Conservation (phyloP, 2,888 invertebrate genomes). For the Xestia ashworthii region DNA sequence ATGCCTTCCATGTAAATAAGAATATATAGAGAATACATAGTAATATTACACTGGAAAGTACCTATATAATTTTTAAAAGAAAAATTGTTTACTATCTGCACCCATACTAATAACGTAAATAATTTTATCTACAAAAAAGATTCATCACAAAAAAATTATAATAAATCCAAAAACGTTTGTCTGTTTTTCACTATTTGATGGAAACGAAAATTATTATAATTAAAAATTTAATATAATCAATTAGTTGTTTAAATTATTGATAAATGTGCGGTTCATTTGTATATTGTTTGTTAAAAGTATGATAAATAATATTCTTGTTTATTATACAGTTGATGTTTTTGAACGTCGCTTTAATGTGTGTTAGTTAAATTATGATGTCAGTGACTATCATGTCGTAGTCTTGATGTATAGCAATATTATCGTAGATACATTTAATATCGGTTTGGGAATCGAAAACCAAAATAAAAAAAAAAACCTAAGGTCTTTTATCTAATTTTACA, state of each 20-base stretch:
- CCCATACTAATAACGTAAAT: conserved; percentile 60
- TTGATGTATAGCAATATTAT: conserved; percentile 86
- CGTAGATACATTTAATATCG: conserved; percentile 83
- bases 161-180: conserved; percentile 23
- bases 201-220: conserved; percentile 56
- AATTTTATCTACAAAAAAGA: conserved; percentile 59
- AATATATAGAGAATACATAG: conserved; percentile 69
- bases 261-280: conserved; percentile 57
- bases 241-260: conserved; percentile 64
- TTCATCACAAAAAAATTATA: conserved; percentile 29
- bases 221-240: conserved; percentile 57
- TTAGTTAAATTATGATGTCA: conserved; percentile 67
- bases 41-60: conserved; percentile 62
- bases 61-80: conserved; percentile 57
- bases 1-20: conserved; percentile 88
- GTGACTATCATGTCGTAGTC: conserved; percentile 76
- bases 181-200: conserved; percentile 45
- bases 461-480: conserved; percentile 4
- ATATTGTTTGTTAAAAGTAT: conserved; percentile 42
- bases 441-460: conserved; percentile 74
- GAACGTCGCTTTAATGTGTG: conserved; percentile 73
- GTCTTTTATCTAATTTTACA: conserved; percentile 12
- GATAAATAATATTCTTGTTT: conserved; percentile 48
- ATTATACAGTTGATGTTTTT: conserved; percentile 50
- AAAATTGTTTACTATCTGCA: conserved; percentile 60